phyloP scores from a whole-genome alignment of 2,797 vertebrate species.

The Tokudaia muenninki region DNA sequence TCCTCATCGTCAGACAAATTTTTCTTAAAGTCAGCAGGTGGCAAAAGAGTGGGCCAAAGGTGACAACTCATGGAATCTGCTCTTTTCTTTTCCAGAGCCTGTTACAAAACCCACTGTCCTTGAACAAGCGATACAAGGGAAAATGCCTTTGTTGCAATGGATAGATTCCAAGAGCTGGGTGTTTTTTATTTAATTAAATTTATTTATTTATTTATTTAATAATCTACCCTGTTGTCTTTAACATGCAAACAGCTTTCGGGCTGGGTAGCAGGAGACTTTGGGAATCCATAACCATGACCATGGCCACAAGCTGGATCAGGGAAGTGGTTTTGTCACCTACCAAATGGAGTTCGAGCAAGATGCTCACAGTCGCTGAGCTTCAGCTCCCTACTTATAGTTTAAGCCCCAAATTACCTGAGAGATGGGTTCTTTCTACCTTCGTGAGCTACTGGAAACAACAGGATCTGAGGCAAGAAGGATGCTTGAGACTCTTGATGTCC shows the following conservation, averaged over 20 bases:
- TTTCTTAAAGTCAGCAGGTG: constrained; percentile 85
- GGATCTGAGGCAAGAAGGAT: not conserved
- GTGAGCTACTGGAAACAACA: not conserved
- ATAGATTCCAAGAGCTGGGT: not conserved
- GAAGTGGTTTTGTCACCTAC: not conserved
- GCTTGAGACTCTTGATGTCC: not conserved
- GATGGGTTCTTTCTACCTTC: not conserved
- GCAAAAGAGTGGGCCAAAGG: constrained; percentile 84
- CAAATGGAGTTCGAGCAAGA: not conserved
- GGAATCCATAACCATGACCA: accelerated
- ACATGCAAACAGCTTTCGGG: not conserved
- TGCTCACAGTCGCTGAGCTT: not conserved
- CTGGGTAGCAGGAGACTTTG: not conserved
- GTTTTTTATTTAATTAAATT: not conserved
- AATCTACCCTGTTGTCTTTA: constrained; percentile 5
- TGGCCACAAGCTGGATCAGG: not conserved
- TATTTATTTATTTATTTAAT: constrained; percentile 37
- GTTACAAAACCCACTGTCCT: constrained; percentile 64
- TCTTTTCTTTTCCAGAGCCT: constrained; percentile 79
- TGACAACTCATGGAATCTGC: constrained; percentile 82
- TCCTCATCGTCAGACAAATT: constrained; percentile 87
- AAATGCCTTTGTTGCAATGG: constrained; percentile 2
- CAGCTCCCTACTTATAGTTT: not conserved
- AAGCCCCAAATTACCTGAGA: not conserved
- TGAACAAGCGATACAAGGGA: not conserved